Evolutionary conservation across 2,113 vertebrate genomes (phyloP).

Genomic region (Neomonachus schauinslandi): DNA sequence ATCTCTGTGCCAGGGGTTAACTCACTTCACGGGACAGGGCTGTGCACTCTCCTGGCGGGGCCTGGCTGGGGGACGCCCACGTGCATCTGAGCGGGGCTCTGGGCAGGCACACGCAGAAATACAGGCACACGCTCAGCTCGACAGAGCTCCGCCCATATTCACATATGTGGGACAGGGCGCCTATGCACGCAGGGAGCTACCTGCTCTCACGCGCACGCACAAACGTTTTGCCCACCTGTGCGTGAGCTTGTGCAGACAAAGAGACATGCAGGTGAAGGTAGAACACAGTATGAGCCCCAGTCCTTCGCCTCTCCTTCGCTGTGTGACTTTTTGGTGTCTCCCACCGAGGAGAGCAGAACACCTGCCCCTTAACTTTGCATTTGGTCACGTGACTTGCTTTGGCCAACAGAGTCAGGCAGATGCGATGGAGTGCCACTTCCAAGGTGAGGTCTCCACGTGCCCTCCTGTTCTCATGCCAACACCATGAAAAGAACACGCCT

Average conservation of each 20-base stretch:
- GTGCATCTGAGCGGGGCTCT: neutral
- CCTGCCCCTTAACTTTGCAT: neutral
- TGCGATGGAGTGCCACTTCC: fast-evolving
- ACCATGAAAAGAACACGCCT: neutral
- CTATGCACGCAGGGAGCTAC: neutral
- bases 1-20: neutral
- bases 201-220: no score
- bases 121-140: neutral
- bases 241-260: neutral
- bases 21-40: fast-evolving
- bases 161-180: neutral
- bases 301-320: neutral
- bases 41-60: fast-evolving
- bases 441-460: neutral
- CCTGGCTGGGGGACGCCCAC: neutral
- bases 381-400: neutral
- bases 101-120: neutral
- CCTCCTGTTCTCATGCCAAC: neutral
- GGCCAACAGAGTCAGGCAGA: neutral
- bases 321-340: neutral
- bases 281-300: neutral
- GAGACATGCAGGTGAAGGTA: fast-evolving
- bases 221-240: neutral
- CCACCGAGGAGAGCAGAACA: neutral
- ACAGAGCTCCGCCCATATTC: no score